Conservation (phyloP, 2,888 invertebrate species). For the Euplagia quadripunctaria region DNA sequence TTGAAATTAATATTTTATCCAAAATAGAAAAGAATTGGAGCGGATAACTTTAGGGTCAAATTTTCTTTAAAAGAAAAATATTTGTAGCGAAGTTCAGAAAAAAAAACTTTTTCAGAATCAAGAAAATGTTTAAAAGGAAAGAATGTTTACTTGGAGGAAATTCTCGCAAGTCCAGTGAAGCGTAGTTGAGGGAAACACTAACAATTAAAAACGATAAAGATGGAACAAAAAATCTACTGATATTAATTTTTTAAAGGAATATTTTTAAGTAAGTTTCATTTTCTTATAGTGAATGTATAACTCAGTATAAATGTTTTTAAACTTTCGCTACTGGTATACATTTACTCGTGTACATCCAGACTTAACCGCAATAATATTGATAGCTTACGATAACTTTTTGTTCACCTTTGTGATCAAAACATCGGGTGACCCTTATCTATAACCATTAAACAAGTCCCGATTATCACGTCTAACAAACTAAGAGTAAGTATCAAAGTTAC, state of each 20-base stretch:
- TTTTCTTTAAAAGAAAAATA: constrained; percentile 14
- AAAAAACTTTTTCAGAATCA: neutral
- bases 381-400: too few species aligned
- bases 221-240: neutral
- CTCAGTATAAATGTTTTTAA: too few species aligned
- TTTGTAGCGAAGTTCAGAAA: constrained; percentile 10
- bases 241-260: neutral
- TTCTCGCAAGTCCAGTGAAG: neutral
- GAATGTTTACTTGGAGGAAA: constrained; percentile 7
- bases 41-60: constrained; percentile 11
- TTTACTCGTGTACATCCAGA: too few species aligned
- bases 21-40: constrained; percentile 1
- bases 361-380: too few species aligned
- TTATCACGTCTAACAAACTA: too few species aligned
- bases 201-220: constrained; percentile 16
- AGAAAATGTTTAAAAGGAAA: constrained; percentile 13
- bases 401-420: too few species aligned
- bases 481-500: too few species aligned
- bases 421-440: too few species aligned
- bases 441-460: too few species aligned
- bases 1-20: neutral
- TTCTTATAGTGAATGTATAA: too few species aligned
- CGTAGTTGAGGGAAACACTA: constrained; percentile 7
- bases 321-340: too few species aligned
- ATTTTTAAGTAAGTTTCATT: neutral